Conservation (phyloP, 2,888 invertebrate genomes). For the Phengaris alcon region DNA sequence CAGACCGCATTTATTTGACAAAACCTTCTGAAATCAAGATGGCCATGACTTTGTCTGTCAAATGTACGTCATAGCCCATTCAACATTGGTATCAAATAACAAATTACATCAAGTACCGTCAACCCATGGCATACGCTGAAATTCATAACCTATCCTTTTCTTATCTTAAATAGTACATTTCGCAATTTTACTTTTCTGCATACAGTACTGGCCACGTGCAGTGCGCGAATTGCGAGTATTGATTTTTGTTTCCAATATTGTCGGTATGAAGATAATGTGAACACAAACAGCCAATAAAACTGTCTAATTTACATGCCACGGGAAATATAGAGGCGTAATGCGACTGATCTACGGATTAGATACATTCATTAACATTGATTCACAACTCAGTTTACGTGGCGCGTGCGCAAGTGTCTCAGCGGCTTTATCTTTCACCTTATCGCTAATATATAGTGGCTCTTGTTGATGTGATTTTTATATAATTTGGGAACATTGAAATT, state of each 20-base stretch:
- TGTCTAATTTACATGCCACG: constrained; percentile 30
- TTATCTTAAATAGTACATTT: no score
- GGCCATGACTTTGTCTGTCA: no score
- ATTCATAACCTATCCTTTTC: no score
- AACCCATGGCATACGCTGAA: no score
- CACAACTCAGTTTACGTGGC: constrained; percentile 23
- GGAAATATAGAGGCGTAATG: constrained; percentile 26
- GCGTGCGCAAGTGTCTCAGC: constrained; percentile 25
- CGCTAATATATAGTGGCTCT: constrained; percentile 4
- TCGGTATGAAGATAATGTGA: constrained; percentile 33
- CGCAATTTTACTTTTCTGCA: constrained; percentile 32
- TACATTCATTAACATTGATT: constrained; percentile 28
- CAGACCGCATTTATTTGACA: no score
- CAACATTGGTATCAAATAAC: no score
- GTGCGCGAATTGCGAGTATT: constrained; percentile 41
- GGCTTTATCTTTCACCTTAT: constrained; percentile 22
- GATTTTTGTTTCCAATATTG: constrained; percentile 47
- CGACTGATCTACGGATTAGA: constrained; percentile 28
- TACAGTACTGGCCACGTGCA: constrained; percentile 42
- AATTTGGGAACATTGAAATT: neutral
- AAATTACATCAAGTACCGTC: no score
- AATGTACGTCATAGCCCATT: no score
- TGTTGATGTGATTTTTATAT: constrained; percentile 7
- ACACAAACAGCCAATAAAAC: constrained; percentile 30
- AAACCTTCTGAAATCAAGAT: no score